These are phyloP conservation scores for Nasonia longicornis DNA, from an alignment of 1,140 invertebrate genomes.

Conservation along the genomic window DNA sequence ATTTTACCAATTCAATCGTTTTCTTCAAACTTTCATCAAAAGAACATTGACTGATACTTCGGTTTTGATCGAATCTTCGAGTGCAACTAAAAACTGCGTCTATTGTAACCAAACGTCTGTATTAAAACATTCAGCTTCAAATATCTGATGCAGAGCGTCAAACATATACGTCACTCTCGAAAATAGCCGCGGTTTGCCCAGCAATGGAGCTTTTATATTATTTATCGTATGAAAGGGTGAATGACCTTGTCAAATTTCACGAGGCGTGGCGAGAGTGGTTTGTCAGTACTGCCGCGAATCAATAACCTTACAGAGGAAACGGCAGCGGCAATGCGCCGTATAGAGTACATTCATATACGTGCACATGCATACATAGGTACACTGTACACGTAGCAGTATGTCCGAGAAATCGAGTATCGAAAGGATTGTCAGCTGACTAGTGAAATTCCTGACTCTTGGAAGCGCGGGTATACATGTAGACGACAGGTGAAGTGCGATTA, in stretches of 20 bases:
- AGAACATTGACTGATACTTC: too few relatives aligned
- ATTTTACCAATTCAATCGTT: too few relatives aligned
- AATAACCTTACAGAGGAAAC: slow-evolving; percentile 15
- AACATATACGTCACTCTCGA: too few relatives aligned
- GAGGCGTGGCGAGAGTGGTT: not conserved
- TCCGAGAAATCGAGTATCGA: not conserved
- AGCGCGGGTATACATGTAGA: too few relatives aligned
- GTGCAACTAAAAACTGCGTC: too few relatives aligned
- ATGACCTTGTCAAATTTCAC: slow-evolving; percentile 12
- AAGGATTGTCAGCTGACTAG: not conserved
- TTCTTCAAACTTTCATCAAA: too few relatives aligned
- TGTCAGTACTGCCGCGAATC: not conserved
- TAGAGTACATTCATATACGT: not conserved
- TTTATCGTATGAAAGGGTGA: slow-evolving; percentile 10
- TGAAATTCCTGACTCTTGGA: slow-evolving; percentile 1
- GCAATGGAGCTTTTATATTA: slow-evolving; percentile 10
- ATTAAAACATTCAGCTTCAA: too few relatives aligned
- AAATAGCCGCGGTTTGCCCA: too few relatives aligned
- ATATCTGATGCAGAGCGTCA: too few relatives aligned
- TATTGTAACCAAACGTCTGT: too few relatives aligned
- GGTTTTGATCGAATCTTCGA: too few relatives aligned
- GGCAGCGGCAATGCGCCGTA: too few relatives aligned
- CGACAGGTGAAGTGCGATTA: not conserved
- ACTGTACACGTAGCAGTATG: not conserved
- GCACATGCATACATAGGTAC: not conserved